A percentile compares a stretch with the other conserved stretches of the same genome.
phyloP scores from a whole-genome alignment of 2,113 vertebrate species.

The Vimba vimba region DNA sequence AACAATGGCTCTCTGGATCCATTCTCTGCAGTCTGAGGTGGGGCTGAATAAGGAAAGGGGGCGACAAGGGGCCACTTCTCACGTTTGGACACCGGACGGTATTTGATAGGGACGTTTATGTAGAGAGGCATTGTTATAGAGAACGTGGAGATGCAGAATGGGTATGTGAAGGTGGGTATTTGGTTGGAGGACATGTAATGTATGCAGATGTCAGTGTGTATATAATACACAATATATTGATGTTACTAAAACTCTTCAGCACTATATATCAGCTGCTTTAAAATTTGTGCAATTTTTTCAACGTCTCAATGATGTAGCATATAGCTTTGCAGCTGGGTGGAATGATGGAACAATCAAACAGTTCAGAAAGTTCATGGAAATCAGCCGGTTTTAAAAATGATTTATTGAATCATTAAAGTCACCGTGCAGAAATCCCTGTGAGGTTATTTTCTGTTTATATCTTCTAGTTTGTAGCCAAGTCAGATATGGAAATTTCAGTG shows the following conservation, averaged over 20 bases:
- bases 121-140: constrained; percentile 29
- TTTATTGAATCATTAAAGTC: too few relatives aligned
- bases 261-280: not conserved
- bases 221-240: not conserved
- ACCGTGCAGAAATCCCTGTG: too few relatives aligned
- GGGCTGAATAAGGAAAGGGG: constrained; percentile 49
- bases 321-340: not conserved
- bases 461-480: not conserved
- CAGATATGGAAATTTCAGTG: not conserved
- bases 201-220: constrained; percentile 35
- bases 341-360: not conserved
- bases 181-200: constrained; percentile 20
- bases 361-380: not conserved
- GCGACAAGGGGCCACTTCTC: constrained; percentile 39
- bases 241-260: not conserved
- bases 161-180: constrained; percentile 4
- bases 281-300: not conserved
- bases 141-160: not conserved
- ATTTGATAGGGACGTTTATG: constrained; percentile 37
- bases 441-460: not conserved
- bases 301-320: not conserved
- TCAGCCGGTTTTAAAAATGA: not conserved
- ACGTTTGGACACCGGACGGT: constrained; percentile 24
- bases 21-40: constrained; percentile 55
- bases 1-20: constrained; percentile 62